phyloP scores from a whole-genome alignment of 2,797 vertebrate genomes.

The Falco cherrug region DNA sequence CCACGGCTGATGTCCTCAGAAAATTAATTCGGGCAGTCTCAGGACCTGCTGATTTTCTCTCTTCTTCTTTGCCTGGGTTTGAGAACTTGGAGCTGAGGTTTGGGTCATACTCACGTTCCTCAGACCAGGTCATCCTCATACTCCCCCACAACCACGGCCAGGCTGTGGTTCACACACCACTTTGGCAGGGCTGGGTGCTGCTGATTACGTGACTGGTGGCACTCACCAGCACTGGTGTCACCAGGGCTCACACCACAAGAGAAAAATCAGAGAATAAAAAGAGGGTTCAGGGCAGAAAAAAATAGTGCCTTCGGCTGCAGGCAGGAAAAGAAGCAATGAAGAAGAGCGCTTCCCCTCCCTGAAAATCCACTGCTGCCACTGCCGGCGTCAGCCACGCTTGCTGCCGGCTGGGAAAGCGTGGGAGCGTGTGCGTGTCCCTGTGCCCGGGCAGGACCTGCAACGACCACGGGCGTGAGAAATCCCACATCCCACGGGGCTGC shows the following conservation, averaged over 20 bases:
- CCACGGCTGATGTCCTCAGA: background rate
- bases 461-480: background rate
- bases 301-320: background rate
- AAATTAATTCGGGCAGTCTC: background rate
- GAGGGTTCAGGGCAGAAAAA: background rate
- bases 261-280: background rate
- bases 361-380: background rate
- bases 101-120: background rate
- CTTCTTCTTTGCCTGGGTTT: background rate
- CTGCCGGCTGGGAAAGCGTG: background rate
- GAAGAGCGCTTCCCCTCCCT: background rate
- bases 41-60: background rate
- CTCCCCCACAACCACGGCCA: background rate
- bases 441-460: background rate
- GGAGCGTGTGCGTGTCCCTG: rapidly evolving
- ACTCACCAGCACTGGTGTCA: background rate
- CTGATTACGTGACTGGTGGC: background rate
- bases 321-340: background rate
- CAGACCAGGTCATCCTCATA: background rate
- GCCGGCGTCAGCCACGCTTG: background rate
- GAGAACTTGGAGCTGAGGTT: background rate
- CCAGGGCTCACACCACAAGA: background rate
- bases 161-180: background rate
- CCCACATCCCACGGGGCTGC: background rate
- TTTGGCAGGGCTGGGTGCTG: background rate